phyloP scores from a whole-genome alignment of 2,888 invertebrate species.

The Machimus atricapillus region DNA sequence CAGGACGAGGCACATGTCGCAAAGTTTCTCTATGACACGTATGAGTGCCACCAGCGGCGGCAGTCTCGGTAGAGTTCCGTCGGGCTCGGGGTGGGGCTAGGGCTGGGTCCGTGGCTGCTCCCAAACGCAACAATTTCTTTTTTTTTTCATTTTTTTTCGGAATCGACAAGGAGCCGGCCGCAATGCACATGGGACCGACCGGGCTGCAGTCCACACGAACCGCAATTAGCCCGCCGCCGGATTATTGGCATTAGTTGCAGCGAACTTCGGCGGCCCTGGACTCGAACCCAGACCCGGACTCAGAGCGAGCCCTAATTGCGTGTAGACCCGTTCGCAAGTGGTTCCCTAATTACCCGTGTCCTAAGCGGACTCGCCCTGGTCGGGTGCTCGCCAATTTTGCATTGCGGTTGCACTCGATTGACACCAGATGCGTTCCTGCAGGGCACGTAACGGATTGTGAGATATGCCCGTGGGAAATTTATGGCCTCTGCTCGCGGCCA shows the following conservation, averaged over 20 bases:
- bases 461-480: conserved; percentile 26
- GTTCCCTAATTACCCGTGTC: neutral
- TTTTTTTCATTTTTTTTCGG: neutral
- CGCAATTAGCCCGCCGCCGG: conserved; percentile 1
- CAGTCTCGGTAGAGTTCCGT: neutral
- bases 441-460: neutral
- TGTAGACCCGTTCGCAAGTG: neutral
- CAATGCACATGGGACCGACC: neutral
- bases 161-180: neutral
- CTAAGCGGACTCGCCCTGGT: neutral
- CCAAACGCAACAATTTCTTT: neutral
- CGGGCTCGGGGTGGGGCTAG: neutral
- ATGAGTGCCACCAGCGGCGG: neutral
- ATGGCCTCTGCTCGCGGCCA: neutral
- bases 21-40: conserved; percentile 31
- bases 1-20: neutral
- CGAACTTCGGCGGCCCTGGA: neutral
- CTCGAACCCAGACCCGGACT: neutral
- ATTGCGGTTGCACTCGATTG: conserved; percentile 32
- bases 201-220: neutral
- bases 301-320: neutral
- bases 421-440: conserved; percentile 8
- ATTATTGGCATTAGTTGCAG: neutral
- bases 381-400: conserved; percentile 1
- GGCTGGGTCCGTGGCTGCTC: neutral